These are phyloP conservation scores for Oceanodroma leucorhoa DNA, from an alignment of 2,797 vertebrate genomes.

Conservation along the genomic window DNA sequence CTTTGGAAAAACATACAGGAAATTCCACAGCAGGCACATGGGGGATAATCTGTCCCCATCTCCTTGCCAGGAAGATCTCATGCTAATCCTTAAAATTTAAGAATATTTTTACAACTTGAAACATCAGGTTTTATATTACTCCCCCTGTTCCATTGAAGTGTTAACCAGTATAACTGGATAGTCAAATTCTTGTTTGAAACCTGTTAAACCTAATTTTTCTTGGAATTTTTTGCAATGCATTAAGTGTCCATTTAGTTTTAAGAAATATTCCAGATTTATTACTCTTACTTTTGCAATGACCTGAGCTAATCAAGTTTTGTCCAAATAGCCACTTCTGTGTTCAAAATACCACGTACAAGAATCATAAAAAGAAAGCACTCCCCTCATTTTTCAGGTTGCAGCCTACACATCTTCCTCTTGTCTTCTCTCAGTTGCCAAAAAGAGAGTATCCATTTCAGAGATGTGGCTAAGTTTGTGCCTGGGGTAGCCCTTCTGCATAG, in stretches of 20 bases:
- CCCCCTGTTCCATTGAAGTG: background rate
- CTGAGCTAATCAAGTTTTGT: background rate
- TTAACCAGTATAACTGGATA: background rate
- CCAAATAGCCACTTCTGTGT: background rate
- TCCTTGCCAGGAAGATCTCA: constrained; percentile 40
- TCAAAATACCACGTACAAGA: background rate
- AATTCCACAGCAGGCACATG: constrained; percentile 49
- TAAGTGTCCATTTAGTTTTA: background rate
- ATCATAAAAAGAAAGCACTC: background rate
- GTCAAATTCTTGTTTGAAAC: background rate
- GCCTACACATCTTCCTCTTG: background rate
- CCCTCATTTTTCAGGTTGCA: background rate
- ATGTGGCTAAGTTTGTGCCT: background rate
- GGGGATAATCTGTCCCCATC: constrained; percentile 12
- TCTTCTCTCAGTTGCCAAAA: background rate
- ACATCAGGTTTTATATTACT: background rate
- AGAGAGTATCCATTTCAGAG: background rate
- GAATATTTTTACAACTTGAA: constrained; percentile 32
- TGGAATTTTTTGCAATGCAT: background rate
- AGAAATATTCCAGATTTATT: background rate
- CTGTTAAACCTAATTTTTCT: background rate
- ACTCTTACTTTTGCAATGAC: background rate
- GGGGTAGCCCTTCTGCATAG: background rate
- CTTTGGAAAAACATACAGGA: constrained; percentile 23
- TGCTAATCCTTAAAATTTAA: constrained; percentile 28